phyloP scores from a whole-genome alignment of 2,797 vertebrate species.

The Halcyon badia region DNA sequence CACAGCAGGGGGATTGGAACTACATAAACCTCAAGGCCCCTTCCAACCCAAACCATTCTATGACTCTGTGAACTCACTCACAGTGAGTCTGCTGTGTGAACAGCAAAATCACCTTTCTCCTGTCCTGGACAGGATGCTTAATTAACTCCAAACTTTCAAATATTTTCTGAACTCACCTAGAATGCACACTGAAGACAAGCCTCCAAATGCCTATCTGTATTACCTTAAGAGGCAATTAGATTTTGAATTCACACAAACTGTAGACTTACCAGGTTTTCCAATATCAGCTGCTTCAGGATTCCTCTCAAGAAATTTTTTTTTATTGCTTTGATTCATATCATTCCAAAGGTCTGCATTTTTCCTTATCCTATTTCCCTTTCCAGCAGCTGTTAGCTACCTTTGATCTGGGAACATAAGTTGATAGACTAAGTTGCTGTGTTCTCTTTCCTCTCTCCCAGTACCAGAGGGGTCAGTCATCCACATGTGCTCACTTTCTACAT shows the following conservation, averaged over 20 bases:
- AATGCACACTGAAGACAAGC: neutral
- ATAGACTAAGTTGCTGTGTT: conserved; percentile 43
- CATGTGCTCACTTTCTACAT: neutral
- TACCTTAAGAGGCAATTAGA: neutral
- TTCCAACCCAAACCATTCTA: neutral
- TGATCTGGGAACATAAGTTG: conserved; percentile 54
- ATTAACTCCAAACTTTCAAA: neutral
- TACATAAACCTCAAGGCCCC: neutral
- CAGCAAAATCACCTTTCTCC: neutral
- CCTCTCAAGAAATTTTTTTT: neutral
- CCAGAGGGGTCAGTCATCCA: conserved; percentile 23
- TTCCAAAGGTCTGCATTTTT: conserved; percentile 40
- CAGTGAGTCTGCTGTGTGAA: neutral
- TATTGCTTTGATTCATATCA: conserved; percentile 46
- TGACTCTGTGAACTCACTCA: neutral
- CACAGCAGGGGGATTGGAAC: neutral
- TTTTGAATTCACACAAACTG: neutral
- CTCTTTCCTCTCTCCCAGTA: conserved; percentile 21
- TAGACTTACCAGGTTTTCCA: conserved; percentile 13
- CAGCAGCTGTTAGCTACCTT: conserved; percentile 66
- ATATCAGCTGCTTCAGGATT: conserved; percentile 28
- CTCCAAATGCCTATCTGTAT: neutral
- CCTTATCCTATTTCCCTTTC: conserved; percentile 48
- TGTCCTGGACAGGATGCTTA: neutral
- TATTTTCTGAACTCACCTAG: neutral